Conservation (phyloP, 1,140 invertebrate genomes). For the Melipona quadrifasciata region DNA sequence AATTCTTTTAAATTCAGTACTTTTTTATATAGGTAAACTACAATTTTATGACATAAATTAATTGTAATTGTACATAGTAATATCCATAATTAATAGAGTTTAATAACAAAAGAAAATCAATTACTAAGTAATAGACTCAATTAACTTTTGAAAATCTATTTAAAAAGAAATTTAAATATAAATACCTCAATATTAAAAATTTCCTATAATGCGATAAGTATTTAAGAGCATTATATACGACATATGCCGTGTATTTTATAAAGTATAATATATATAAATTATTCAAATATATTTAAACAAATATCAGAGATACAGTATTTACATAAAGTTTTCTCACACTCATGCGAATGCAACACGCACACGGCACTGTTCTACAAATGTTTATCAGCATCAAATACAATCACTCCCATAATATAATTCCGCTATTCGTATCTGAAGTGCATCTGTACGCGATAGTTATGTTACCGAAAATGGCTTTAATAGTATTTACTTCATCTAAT, state of each 20-base stretch:
- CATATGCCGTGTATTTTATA: conserved; percentile 1
- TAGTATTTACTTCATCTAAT: conserved; percentile 26
- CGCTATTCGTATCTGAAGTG: conserved; percentile 45
- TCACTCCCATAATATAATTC: conserved; percentile 6
- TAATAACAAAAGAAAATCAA: not conserved
- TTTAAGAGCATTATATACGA: conserved; percentile 2
- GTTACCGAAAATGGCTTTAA: conserved; percentile 24
- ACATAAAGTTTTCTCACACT: conserved; percentile 75
- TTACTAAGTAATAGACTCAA: not conserved
- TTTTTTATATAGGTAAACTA: not conserved
- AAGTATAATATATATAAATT: conserved; percentile 75
- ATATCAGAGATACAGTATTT: conserved; percentile 78
- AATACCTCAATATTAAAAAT: not conserved
- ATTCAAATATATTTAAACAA: conserved; percentile 81
- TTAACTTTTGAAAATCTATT: not conserved
- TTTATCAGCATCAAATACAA: conserved; percentile 46
- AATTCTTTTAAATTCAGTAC: not conserved
- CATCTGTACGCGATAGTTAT: conserved; percentile 42
- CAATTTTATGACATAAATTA: not conserved
- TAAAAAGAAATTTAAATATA: not conserved
- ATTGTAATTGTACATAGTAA: not conserved
- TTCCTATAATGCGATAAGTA: not conserved
- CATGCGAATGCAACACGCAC: conserved; percentile 69
- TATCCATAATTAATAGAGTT: not conserved
- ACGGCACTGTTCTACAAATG: conserved; percentile 57